Percentiles rank a stretch among this genome's conserved stretches.
Evolutionary conservation across 2,797 vertebrate genomes (phyloP).

Genomic region (Lacerta viridis): DNA sequence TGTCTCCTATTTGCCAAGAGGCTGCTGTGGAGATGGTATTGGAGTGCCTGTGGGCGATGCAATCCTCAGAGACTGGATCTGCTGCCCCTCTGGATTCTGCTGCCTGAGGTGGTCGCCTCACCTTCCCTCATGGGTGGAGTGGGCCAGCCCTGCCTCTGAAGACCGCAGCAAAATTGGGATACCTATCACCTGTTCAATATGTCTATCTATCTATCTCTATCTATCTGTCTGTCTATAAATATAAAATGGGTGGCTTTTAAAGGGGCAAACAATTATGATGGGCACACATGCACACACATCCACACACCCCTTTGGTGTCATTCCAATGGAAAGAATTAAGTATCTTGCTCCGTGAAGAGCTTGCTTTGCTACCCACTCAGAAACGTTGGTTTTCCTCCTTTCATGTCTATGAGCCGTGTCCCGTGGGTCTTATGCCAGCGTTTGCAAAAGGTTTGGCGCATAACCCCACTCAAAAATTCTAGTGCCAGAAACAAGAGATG

Average conservation of each 20-base stretch:
- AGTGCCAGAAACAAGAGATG: not conserved
- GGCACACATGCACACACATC: not conserved
- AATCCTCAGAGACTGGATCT: too few relatives aligned
- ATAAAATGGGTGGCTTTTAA: not conserved
- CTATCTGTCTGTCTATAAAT: not conserved
- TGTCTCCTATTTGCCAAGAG: too few relatives aligned
- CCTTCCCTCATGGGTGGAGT: too few relatives aligned
- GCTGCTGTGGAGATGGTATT: too few relatives aligned
- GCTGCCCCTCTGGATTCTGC: too few relatives aligned
- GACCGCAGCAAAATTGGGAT: not conserved
- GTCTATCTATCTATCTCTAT: not conserved
- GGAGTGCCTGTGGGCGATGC: too few relatives aligned
- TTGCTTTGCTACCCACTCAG: not conserved
- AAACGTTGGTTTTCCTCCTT: not conserved
- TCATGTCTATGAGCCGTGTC: too few relatives aligned
- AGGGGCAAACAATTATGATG: not conserved
- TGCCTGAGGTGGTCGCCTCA: too few relatives aligned
- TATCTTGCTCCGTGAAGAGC: not conserved
- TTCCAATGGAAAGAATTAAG: not conserved
- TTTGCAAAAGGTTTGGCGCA: not conserved
- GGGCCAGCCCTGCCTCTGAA: not conserved
- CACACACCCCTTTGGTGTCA: not conserved
- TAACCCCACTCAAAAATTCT: not conserved
- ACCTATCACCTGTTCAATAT: not conserved
- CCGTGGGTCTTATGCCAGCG: not conserved